Evolutionary conservation across 2,888 invertebrate species (phyloP), one percentile per base, ranked within the genome.

Genomic region (Leptinotarsa haldemani): DNA sequence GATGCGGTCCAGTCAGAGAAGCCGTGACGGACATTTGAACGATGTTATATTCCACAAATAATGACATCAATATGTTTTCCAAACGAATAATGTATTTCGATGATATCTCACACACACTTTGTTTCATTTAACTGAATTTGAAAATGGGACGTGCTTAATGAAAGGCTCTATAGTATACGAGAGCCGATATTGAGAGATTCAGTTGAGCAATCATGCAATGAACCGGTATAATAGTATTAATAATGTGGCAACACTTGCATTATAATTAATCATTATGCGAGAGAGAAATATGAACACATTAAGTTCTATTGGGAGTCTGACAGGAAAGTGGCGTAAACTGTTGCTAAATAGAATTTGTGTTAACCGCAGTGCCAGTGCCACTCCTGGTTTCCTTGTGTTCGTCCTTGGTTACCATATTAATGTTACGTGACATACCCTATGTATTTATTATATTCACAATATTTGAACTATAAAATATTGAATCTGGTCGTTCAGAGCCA

Each of bases 171-270:
- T 53, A 30, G n/a, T 61, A 7, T 3, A 61, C 16, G 7, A 1
- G 12, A 16, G 61, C 1, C 5, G n/a, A 25, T 61, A n/a, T 30
- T 30, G 25, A n/a, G 9, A 61, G 30, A n/a, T 61, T 40, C 61
- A 16, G 61, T 61, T 61, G 61, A 5, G 40, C n/a, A 61, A 61
- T 61, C 25, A 25, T 18, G 13, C 30, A 40, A 61, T 61, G 61
- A 61, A 61, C n/a, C 30, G 61, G 61, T 61, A 61, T 40, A 61
- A 61, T 61, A n/a, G 40, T 40, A 61, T 30, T 61, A 61, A 61
- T 4, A 15, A 40, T 40, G 61, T 61, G 16, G 61, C 61, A 30
- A 25, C 40, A 40, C 40, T 30, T 40, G 61, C n/a, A 40, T 61
- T 30, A 30, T 61, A 40, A 61, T 61, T 61, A 40, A 61, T 61